phyloP scores from a whole-genome alignment of 2,797 vertebrate genomes.

The Anabacerthia variegaticeps region DNA sequence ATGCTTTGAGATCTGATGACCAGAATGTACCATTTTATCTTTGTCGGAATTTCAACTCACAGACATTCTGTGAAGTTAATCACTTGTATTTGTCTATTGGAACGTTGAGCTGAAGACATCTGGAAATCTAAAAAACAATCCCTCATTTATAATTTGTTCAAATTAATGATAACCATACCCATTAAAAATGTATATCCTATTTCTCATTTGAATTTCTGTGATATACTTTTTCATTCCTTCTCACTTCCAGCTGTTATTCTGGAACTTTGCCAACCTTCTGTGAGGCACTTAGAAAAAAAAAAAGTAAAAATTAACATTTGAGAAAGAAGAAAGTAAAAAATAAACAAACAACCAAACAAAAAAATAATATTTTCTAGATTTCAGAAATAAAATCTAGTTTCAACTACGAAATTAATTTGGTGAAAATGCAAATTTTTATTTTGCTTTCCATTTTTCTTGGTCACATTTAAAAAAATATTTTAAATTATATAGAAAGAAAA shows the following conservation, averaged over 20 bases:
- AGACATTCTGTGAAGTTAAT: background rate
- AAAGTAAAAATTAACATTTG: background rate
- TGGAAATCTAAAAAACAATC: constrained; percentile 45
- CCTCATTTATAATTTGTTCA: constrained; percentile 43
- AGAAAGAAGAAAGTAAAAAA: background rate
- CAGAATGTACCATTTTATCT: background rate
- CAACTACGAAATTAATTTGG: background rate
- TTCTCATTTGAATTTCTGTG: constrained; percentile 60
- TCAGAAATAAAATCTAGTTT: background rate
- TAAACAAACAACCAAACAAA: too few relatives aligned
- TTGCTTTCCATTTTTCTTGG: background rate
- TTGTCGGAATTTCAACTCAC: constrained; percentile 20
- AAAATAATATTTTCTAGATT: background rate
- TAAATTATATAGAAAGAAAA: background rate
- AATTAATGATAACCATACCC: constrained; percentile 41
- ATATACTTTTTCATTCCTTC: constrained; percentile 40
- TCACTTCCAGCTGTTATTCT: constrained; percentile 64
- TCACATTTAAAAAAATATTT: accelerated
- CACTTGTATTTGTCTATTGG: background rate
- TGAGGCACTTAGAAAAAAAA: background rate
- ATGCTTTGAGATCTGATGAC: background rate
- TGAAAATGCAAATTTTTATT: background rate
- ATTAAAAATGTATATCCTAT: constrained; percentile 61
- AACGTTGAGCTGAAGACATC: background rate
- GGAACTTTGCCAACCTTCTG: constrained; percentile 45